Evolutionary conservation across 2,888 invertebrate species (phyloP).

Genomic region (Odontocolon sp.): DNA sequence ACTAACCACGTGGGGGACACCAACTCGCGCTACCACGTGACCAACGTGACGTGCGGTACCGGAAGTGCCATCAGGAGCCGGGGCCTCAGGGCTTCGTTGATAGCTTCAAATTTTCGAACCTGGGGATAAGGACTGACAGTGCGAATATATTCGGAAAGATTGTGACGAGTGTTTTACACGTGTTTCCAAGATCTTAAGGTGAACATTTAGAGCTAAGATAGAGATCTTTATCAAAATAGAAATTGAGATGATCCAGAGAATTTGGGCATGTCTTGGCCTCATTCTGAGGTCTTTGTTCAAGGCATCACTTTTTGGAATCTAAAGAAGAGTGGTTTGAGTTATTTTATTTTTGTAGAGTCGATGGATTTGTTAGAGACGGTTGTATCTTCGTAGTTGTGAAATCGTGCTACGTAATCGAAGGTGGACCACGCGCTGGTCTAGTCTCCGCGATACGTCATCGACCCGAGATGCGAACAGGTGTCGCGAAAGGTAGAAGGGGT

Average conservation of each 20-base stretch:
- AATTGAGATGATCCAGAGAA: no score
- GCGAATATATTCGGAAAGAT: not conserved
- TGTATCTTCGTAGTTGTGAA: not conserved
- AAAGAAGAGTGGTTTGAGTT: not conserved
- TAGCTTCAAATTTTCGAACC: not conserved
- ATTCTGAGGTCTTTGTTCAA: not conserved
- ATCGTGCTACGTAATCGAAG: conserved; percentile 21
- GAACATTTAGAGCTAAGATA: not conserved
- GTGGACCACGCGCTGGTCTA: conserved; percentile 26
- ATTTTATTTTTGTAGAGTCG: not conserved
- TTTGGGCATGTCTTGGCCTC: not conserved
- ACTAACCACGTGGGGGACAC: conserved; percentile 43
- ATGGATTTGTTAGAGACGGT: not conserved
- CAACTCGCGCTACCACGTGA: conserved; percentile 63
- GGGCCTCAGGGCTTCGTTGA: conserved; percentile 14
- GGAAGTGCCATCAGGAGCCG: conserved; percentile 36
- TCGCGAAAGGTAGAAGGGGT: conserved; percentile 30
- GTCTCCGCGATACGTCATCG: conserved; percentile 36
- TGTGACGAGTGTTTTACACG: not conserved
- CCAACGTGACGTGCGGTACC: conserved; percentile 47
- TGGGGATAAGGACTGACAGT: not conserved
- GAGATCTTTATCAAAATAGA: not conserved
- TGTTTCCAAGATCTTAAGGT: not conserved
- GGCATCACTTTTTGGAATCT: not conserved
- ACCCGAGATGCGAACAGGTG: conserved; percentile 54